Evolutionary conservation across 1,140 invertebrate species (phyloP).

Genomic region (Drosophila santomea): DNA sequence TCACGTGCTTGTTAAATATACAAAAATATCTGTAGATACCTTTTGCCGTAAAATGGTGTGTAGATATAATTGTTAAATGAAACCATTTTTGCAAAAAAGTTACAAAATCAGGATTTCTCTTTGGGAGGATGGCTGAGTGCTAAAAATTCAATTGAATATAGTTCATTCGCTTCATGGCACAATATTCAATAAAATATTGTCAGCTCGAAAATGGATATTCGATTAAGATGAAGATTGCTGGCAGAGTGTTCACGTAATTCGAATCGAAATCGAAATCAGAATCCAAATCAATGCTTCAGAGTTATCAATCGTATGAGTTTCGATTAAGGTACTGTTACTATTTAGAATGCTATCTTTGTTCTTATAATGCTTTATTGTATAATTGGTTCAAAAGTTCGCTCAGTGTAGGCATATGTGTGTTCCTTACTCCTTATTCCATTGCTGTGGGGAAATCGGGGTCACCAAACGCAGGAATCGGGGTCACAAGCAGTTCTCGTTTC

Average conservation of each 20-base stretch:
- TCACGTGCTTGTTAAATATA: constrained; percentile 35
- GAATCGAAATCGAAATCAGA: constrained; percentile 16
- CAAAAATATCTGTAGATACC: constrained; percentile 50
- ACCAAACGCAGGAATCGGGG: constrained; percentile 1
- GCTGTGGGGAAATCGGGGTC: neutral
- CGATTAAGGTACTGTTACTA: constrained; percentile 56
- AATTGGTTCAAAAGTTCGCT: constrained; percentile 62
- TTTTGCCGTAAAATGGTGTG: constrained; percentile 44
- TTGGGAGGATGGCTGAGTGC: constrained; percentile 46
- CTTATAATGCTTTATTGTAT: constrained; percentile 55
- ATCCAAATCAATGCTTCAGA: constrained; percentile 20
- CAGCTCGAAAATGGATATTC: constrained; percentile 44
- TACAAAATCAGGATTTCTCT: constrained; percentile 41
- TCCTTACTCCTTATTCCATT: constrained; percentile 8
- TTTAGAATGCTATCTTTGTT: constrained; percentile 55
- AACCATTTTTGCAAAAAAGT: constrained; percentile 54
- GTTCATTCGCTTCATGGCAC: constrained; percentile 43
- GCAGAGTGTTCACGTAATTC: constrained; percentile 11
- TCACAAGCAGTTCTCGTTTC: neutral
- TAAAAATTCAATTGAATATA: constrained; percentile 47
- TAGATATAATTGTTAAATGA: constrained; percentile 61
- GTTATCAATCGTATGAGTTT: constrained; percentile 28
- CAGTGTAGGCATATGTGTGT: constrained; percentile 27
- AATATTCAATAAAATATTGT: constrained; percentile 81
- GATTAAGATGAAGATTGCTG: constrained; percentile 28